These are phyloP conservation scores for Actinia equina DNA, from an alignment of 64 coral and sea anemone genomes.

Conservation along the genomic window DNA sequence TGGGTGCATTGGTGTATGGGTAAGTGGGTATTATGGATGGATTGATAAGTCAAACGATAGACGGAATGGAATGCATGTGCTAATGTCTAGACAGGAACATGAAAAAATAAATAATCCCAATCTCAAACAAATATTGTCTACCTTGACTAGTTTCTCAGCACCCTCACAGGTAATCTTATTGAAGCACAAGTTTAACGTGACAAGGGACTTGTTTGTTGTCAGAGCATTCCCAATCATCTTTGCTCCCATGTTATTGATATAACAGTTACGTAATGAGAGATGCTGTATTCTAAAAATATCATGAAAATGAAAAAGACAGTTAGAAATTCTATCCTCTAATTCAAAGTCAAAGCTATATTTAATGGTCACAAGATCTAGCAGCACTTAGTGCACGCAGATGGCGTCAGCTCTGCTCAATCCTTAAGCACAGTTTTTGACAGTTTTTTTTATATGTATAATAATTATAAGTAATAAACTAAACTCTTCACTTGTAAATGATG, in stretches of 20 bases:
- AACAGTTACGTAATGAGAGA: constrained; percentile 90
- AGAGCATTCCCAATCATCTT: constrained; percentile 87
- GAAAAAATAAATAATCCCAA: neutral
- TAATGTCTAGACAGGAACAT: neutral
- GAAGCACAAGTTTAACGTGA: constrained; percentile 89
- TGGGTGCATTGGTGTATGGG: too few relatives aligned
- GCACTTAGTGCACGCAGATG: too few relatives aligned
- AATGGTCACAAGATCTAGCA: neutral
- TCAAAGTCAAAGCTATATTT: neutral
- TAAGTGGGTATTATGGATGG: neutral
- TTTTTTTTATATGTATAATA: too few relatives aligned
- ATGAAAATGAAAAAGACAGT: neutral
- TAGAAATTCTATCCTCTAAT: neutral
- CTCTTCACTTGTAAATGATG: too few relatives aligned
- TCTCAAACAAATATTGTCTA: neutral
- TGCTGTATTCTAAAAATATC: constrained; percentile 61
- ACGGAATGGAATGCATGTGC: too few relatives aligned
- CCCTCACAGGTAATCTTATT: constrained; percentile 97
- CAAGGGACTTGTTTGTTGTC: constrained; percentile 68
- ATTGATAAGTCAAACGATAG: neutral
- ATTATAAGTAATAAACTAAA: too few relatives aligned
- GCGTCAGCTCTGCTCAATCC: too few relatives aligned
- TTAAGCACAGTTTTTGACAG: too few relatives aligned
- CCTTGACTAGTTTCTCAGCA: constrained; percentile 74
- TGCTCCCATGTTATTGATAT: constrained; percentile 91